Evolutionary conservation across 2,113 vertebrate genomes (phyloP).

Genomic region (Microcebus griseorufus): DNA sequence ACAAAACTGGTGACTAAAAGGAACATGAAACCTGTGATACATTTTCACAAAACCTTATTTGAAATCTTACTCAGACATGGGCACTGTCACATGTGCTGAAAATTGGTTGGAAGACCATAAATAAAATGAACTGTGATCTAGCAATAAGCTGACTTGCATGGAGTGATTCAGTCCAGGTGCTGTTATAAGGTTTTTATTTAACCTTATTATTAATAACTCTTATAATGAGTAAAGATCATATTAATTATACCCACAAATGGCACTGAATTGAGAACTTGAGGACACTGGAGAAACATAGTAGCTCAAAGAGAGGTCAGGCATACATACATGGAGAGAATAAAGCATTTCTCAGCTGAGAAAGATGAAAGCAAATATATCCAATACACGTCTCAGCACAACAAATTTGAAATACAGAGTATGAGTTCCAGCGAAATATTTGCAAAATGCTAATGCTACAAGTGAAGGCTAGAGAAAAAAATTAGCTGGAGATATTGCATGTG

Average conservation of each 20-base stretch:
- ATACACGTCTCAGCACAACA: not conserved
- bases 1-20: not conserved
- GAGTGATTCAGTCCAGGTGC: not conserved
- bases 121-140: not conserved
- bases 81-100: not conserved
- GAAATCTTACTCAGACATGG: not conserved
- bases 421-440: not conserved
- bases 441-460: not conserved
- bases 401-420: not conserved
- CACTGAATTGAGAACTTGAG: conserved; percentile 24
- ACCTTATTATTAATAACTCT: not conserved
- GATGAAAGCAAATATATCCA: conserved; percentile 51
- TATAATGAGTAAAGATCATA: conserved; percentile 38
- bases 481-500: not conserved
- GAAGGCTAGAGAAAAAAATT: not conserved
- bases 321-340: not conserved
- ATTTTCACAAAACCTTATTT: not conserved
- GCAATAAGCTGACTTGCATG: not conserved
- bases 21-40: not conserved
- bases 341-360: conserved; percentile 28
- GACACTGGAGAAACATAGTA: not conserved
- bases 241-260: not conserved
- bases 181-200: not conserved
- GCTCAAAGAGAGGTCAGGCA: conserved; percentile 52
- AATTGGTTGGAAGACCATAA: not conserved